Evolutionary conservation across 2,113 vertebrate genomes (phyloP).

Genomic region (Trochalopteron elliotii): DNA sequence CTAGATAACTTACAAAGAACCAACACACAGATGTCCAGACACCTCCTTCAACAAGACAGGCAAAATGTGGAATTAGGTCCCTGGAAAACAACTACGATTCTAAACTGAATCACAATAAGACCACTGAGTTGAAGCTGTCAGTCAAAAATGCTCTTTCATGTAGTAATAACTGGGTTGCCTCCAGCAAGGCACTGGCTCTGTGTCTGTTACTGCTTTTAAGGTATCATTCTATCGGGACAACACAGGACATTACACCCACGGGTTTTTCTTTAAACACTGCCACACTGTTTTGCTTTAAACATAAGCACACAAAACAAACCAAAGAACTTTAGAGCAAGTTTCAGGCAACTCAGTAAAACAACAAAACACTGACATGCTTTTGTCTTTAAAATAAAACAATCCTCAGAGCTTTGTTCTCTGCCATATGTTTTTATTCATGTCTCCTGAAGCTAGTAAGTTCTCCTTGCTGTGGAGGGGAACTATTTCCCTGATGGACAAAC

Average conservation of each 20-base stretch:
- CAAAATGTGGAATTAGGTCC: background rate
- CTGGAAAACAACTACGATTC: background rate
- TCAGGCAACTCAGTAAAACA: background rate
- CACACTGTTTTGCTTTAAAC: background rate
- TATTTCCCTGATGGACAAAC: background rate
- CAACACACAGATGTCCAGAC: background rate
- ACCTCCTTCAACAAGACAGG: background rate
- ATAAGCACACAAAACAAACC: background rate
- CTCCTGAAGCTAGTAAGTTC: background rate
- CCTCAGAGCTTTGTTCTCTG: background rate
- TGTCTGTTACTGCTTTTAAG: background rate
- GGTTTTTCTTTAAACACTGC: background rate
- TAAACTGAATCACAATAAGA: background rate
- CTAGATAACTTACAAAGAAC: background rate
- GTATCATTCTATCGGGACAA: background rate
- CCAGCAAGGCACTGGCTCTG: background rate
- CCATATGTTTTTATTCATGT: background rate
- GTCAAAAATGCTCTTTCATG: background rate
- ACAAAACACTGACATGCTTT: background rate
- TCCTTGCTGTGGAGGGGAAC: background rate
- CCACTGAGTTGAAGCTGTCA: background rate
- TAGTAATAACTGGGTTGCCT: background rate
- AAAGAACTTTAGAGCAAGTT: background rate
- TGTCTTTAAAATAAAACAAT: background rate
- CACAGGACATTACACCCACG: accelerated